Conservation (phyloP, 2,113 vertebrate species). For the Nycticorax nycticorax region DNA sequence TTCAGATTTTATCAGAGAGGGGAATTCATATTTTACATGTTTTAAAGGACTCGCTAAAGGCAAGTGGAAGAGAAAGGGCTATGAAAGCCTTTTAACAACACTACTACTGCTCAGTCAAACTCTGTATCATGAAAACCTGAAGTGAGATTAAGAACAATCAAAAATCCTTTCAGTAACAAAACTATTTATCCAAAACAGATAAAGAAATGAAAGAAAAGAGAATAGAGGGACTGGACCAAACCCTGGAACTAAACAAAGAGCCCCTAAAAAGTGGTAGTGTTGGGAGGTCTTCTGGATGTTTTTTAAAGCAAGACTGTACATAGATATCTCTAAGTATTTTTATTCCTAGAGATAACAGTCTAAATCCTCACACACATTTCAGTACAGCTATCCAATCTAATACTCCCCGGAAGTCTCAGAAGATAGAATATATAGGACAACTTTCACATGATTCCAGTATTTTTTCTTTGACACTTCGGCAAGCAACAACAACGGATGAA, state of each 20-base stretch:
- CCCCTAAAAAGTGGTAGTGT: rapidly evolving
- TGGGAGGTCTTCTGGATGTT: no score
- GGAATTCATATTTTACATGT: neutral
- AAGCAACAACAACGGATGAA: neutral
- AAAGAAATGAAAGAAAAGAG: neutral
- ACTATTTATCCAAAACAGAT: neutral
- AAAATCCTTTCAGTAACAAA: neutral
- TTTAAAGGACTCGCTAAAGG: neutral
- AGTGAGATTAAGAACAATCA: neutral
- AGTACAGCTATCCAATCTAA: neutral
- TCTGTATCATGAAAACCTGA: neutral
- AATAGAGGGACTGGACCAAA: neutral
- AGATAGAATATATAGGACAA: neutral
- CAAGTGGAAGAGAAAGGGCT: neutral
- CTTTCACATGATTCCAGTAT: neutral
- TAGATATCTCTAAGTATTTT: neutral
- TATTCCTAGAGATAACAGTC: neutral
- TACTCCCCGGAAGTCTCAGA: neutral
- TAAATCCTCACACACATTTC: neutral
- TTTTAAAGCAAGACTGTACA: neutral
- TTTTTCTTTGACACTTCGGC: neutral
- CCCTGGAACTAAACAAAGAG: neutral
- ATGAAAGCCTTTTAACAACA: neutral
- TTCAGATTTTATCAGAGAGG: neutral
- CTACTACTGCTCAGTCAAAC: neutral